Evolutionary conservation across 2,113 vertebrate genomes (phyloP).

Genomic region (Echinops telfairi): DNA sequence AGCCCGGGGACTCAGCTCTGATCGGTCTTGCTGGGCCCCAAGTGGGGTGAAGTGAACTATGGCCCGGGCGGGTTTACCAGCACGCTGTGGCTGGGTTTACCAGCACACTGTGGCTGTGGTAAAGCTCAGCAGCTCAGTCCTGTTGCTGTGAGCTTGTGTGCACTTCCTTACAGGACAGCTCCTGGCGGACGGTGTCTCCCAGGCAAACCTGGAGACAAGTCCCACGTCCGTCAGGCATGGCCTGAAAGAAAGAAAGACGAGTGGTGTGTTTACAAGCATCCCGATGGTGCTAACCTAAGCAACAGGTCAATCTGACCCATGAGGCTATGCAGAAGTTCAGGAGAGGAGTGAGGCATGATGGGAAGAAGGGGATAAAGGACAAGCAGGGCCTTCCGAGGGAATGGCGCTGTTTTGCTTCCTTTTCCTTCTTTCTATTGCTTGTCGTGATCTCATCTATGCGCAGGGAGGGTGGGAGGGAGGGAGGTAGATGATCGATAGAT

Average conservation of each 20-base stretch:
- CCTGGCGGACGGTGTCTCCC: accelerated
- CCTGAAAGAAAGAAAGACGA: background rate
- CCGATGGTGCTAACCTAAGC: background rate
- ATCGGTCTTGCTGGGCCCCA: background rate
- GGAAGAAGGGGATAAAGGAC: too few relatives aligned
- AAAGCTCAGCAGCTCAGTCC: background rate
- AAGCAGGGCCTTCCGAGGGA: background rate
- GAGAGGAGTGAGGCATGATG: accelerated
- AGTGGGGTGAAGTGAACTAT: background rate
- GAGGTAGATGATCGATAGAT: too few relatives aligned
- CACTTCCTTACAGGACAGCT: background rate
- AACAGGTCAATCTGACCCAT: background rate
- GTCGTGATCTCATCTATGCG: too few relatives aligned
- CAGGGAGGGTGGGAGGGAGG: too few relatives aligned
- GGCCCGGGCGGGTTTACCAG: background rate
- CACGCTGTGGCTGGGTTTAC: too few relatives aligned
- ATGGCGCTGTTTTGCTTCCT: background rate
- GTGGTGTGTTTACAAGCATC: background rate
- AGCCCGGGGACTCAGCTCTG: background rate
- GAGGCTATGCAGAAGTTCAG: background rate
- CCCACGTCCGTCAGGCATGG: background rate
- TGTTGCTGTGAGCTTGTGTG: background rate
- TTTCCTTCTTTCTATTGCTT: background rate
- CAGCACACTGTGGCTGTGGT: background rate
- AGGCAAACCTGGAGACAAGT: background rate